Conservation (phyloP, 2,113 vertebrate genomes). For the Xenus cinereus region DNA sequence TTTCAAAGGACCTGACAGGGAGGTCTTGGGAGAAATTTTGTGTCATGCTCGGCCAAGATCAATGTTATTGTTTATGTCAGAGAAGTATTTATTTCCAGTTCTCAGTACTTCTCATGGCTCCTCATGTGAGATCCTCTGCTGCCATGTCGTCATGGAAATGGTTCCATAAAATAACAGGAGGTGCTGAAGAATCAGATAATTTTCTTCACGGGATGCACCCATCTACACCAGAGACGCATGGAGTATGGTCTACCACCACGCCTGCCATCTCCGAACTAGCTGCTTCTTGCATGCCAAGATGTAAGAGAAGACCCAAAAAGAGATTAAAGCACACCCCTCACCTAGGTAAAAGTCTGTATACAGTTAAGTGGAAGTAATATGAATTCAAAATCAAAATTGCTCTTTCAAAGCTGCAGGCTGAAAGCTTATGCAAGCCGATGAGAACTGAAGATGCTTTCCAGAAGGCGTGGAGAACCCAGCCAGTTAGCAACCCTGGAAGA, state of each 20-base stretch:
- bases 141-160: constrained; percentile 16
- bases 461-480: background rate
- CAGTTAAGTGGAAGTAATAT: background rate
- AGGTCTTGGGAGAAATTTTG: constrained; percentile 6
- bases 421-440: background rate
- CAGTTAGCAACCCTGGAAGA: background rate
- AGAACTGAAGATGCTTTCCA: background rate
- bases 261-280: background rate
- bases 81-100: constrained; percentile 52
- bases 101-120: constrained; percentile 36
- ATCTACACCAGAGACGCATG: background rate
- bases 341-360: background rate
- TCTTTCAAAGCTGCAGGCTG: background rate
- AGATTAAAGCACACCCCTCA: background rate
- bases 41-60: constrained; percentile 42
- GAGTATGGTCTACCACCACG: too few species aligned
- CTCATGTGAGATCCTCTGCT: constrained; percentile 17
- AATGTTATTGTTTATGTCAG: constrained; percentile 67
- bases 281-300: background rate
- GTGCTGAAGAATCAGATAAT: background rate
- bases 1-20: constrained; percentile 42
- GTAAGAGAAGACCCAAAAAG: background rate
- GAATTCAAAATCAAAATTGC: background rate
- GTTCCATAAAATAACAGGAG: background rate
- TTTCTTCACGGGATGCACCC: background rate